phyloP scores from a whole-genome alignment of 2,888 invertebrate species.

The Philereme transversata region DNA sequence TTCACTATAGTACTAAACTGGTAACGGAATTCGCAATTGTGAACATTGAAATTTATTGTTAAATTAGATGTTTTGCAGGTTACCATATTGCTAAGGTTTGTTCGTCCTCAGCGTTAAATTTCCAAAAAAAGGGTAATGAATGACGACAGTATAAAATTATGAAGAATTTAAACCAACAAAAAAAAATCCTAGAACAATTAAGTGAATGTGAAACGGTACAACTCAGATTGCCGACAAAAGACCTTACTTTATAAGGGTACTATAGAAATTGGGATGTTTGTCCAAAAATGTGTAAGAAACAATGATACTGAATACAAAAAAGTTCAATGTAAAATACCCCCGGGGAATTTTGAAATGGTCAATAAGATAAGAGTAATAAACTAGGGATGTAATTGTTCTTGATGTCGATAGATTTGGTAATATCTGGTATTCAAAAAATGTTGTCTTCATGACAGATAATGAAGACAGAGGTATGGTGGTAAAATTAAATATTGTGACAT shows the following conservation, averaged over 20 bases:
- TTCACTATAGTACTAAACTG: no score
- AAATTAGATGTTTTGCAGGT: no score
- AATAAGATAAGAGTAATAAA: slow-evolving; percentile 32
- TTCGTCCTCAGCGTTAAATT: no score
- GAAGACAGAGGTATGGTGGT: no score
- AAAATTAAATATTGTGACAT: no score
- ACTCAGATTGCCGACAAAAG: slow-evolving; percentile 41
- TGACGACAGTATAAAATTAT: neutral
- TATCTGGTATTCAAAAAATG: slow-evolving; percentile 1
- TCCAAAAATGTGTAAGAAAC: slow-evolving; percentile 57
- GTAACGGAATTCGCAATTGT: no score
- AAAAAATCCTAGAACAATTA: slow-evolving; percentile 32
- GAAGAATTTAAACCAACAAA: slow-evolving; percentile 5
- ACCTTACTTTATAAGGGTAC: slow-evolving; percentile 47
- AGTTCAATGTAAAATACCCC: slow-evolving; percentile 48
- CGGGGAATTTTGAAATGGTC: slow-evolving; percentile 36
- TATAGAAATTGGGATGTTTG: slow-evolving; percentile 59
- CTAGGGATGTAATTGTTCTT: slow-evolving; percentile 21
- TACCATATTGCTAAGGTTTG: no score
- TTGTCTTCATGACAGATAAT: no score
- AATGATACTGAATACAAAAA: slow-evolving; percentile 50
- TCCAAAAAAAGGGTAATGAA: no score
- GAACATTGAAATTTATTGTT: no score
- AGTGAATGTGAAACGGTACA: slow-evolving; percentile 39
- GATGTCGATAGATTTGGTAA: slow-evolving; percentile 18